These are phyloP conservation scores for Stenurella melanura DNA, from an alignment of 2,888 invertebrate species.

Conservation along the genomic window DNA sequence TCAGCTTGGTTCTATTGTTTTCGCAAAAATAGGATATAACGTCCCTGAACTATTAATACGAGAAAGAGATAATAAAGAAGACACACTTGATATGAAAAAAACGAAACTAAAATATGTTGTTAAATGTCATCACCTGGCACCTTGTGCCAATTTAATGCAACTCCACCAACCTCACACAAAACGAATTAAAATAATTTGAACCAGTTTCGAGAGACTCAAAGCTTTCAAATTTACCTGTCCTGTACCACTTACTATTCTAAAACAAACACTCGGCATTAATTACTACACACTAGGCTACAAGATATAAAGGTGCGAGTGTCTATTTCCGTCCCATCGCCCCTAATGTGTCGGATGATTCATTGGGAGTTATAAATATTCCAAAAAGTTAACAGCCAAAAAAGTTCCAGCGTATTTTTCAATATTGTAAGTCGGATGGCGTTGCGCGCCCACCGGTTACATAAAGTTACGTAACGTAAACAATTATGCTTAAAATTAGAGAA, in stretches of 20 bases:
- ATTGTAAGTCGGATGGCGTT: constrained; percentile 7
- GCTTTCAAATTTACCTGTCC: constrained; percentile 6
- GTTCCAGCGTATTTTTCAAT: constrained; percentile 13
- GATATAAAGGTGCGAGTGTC: constrained; percentile 17
- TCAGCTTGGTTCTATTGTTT: too few species aligned
- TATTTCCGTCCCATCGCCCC: constrained; percentile 24
- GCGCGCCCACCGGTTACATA: constrained; percentile 23
- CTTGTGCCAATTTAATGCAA: not conserved
- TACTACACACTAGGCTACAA: constrained; percentile 7
- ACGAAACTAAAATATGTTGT: too few species aligned
- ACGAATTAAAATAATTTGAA: not conserved
- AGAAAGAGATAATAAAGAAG: too few species aligned
- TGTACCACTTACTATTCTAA: constrained; percentile 13
- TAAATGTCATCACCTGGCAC: too few species aligned
- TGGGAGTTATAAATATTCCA: constrained; percentile 18
- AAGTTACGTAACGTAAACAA: constrained; percentile 24
- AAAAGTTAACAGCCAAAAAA: constrained; percentile 17
- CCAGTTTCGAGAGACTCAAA: not conserved
- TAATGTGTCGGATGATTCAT: constrained; percentile 18
- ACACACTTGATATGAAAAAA: too few species aligned
- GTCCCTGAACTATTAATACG: too few species aligned
- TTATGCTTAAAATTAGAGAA: constrained; percentile 19
- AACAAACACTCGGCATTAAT: constrained; percentile 12
- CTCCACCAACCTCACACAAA: not conserved
- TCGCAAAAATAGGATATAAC: too few species aligned